phyloP scores from a whole-genome alignment of 2,888 invertebrate species.

The Polymixis lichenea region DNA sequence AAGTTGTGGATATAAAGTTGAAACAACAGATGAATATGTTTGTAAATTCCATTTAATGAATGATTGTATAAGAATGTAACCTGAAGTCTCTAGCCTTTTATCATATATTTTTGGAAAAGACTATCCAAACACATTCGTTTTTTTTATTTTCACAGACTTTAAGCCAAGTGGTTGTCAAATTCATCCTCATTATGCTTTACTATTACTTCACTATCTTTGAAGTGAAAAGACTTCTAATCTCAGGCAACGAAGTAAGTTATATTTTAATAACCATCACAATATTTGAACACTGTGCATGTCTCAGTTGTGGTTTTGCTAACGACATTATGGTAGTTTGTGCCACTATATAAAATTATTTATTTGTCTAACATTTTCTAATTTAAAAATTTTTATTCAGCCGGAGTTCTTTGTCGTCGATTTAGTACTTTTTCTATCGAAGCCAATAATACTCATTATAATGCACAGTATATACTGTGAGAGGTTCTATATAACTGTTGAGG shows the following conservation, averaged over 20 bases:
- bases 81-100: not conserved
- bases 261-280: not conserved
- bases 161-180: too few relatives aligned
- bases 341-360: not conserved
- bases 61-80: not conserved
- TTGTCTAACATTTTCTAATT: not conserved
- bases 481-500: too few relatives aligned
- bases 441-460: not conserved
- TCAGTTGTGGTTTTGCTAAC: not conserved
- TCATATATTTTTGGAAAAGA: not conserved
- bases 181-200: not conserved
- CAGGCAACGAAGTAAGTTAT: not conserved
- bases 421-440: not conserved
- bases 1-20: too few relatives aligned
- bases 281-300: not conserved
- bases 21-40: not conserved
- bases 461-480: too few relatives aligned
- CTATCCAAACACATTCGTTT: not conserved
- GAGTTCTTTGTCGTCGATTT: not conserved
- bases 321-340: not conserved
- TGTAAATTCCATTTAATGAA: not conserved
- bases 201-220: not conserved
- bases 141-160: not conserved
- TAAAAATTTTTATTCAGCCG: not conserved
- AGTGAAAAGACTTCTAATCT: not conserved